Base-by-base conservation (phyloP, 64 coral and sea anemone species). In the Astreopora myriophthalma region DNA sequence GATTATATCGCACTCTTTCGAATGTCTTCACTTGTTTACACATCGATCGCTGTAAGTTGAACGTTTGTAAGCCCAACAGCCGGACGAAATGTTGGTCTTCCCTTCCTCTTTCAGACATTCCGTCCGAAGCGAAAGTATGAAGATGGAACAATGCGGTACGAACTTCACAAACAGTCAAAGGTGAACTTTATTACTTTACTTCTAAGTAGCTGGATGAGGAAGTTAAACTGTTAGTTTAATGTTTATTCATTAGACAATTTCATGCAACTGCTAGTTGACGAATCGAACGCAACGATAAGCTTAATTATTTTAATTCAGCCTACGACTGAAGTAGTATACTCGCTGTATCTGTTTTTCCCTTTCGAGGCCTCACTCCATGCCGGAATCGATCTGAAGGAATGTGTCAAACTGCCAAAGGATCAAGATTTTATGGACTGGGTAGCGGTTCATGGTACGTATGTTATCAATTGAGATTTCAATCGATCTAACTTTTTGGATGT, bases 121-220 rank as follows among this genome's bases (percentile, higher is more conserved):
- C 76, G 94, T 82, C 90, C 97, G 1, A 99, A 99, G 77, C 95
- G 95, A 83, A 99, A 99, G 61, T 85, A 93, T 26, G 90, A 91
- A 67, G 86, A 93, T 62, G 97, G 97, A 29, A 96, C 97, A 2
- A 76, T 99, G 35, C 94, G 97, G 32, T 92, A 99, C 51, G 94
- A 95, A 51, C 84, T 99, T 55, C 97, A 99, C 79, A 99, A 99
- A 70, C 97, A 99, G 35, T 94, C 97, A 6, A 99, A 99, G 94
- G 97, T 99, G 70, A 76, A 6, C 27, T 60, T 27, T 85, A 16
- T 55, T 14, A 55, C 51, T 14, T 10, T 55, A 46, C 42, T 11
- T 46, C 42, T 11, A 46, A 46, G 42, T 46, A 55, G 0, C 17
- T 55, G 17, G 51, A 55, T 14, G 7, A 36, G 5, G 27, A n/a